A percentile compares a stretch with the other conserved stretches of the same genome.
Evolutionary conservation across 1,140 invertebrate species (phyloP).

Genomic region (Bombus haemorrhoidalis): DNA sequence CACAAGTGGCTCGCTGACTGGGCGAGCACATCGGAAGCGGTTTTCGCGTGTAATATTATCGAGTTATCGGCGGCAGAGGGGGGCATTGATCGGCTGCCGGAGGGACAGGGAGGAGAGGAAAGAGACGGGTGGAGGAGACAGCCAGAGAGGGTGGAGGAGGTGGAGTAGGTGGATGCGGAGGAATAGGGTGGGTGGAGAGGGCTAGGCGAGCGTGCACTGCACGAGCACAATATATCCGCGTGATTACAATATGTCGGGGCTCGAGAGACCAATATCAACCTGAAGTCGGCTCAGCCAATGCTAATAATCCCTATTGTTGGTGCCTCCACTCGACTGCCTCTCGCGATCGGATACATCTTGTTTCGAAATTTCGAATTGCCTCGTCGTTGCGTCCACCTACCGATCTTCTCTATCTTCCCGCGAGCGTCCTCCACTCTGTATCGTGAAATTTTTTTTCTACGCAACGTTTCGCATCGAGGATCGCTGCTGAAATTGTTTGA

Average conservation of each 20-base stretch:
- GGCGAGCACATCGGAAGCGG: conserved; percentile 80
- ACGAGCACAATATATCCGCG: conserved; percentile 75
- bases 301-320: conserved; percentile 75
- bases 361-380: conserved; percentile 68
- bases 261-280: conserved; percentile 72
- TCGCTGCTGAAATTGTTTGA: neutral
- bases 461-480: neutral
- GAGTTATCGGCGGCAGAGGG: conserved; percentile 76
- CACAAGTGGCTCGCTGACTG: conserved; percentile 80
- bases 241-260: conserved; percentile 79
- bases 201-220: conserved; percentile 69
- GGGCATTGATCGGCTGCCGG: conserved; percentile 66
- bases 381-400: conserved; percentile 11
- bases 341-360: conserved; percentile 64
- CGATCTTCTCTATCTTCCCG: neutral
- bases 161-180: conserved; percentile 57
- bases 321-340: conserved; percentile 65
- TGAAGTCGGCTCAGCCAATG: conserved; percentile 71
- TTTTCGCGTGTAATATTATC: conserved; percentile 81
- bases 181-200: conserved; percentile 60
- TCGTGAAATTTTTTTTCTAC: neutral
- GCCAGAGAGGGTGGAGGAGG: conserved; percentile 39
- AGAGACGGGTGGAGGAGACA: conserved; percentile 20
- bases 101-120: conserved; percentile 39
- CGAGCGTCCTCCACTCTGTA: neutral